A percentile compares a stretch with the other conserved stretches of the same genome.
Evolutionary conservation across 2,888 invertebrate genomes (phyloP).

Genomic region (Erebia epiphron): DNA sequence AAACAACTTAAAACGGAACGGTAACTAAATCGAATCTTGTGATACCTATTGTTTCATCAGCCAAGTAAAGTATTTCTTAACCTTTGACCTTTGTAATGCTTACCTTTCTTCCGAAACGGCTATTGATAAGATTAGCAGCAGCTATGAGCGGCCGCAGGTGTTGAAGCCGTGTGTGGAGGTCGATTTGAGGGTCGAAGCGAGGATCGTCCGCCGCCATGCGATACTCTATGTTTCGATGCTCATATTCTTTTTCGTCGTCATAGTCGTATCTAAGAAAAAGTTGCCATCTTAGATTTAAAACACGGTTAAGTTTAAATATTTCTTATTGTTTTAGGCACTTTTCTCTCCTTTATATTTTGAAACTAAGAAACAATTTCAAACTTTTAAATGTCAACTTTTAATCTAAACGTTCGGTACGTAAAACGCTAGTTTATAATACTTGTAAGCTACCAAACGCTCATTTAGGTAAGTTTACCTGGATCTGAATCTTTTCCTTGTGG

Average conservation of each 20-base stretch:
- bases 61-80: no score
- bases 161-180: slow-evolving; percentile 73
- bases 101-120: slow-evolving; percentile 89
- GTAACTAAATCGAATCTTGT: no score
- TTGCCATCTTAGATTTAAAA: background rate
- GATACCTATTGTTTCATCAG: no score
- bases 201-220: slow-evolving; percentile 80
- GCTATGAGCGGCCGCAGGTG: slow-evolving; percentile 81
- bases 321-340: background rate
- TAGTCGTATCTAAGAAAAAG: slow-evolving; percentile 49
- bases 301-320: background rate
- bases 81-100: background rate
- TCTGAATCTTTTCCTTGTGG: slow-evolving; percentile 78
- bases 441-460: background rate
- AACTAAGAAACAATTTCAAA: no score
- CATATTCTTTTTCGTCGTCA: slow-evolving; percentile 62
- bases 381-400: no score
- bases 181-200: slow-evolving; percentile 78
- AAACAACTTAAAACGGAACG: no score
- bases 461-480: slow-evolving; percentile 53
- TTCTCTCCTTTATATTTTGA: no score
- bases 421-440: no score
- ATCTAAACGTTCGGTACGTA: no score
- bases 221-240: slow-evolving; percentile 75
- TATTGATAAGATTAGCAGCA: slow-evolving; percentile 91